phyloP scores from a whole-genome alignment of 2,113 vertebrate species.

The Dasyurus viverrinus region DNA sequence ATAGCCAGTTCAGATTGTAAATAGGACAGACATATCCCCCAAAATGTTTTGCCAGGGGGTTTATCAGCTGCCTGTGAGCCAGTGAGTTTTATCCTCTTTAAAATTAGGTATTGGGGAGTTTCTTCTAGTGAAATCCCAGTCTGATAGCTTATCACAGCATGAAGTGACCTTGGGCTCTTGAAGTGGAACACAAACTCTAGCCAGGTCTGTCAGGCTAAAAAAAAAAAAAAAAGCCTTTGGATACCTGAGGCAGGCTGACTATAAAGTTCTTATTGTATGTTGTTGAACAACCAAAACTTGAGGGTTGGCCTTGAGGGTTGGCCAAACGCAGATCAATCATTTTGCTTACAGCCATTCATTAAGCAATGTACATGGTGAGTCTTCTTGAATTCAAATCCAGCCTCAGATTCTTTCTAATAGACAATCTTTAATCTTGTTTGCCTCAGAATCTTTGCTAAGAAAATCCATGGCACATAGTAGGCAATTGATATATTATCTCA shows the following conservation, averaged over 20 bases:
- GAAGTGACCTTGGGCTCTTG: background rate
- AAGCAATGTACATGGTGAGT: background rate
- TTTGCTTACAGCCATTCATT: background rate
- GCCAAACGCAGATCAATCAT: background rate
- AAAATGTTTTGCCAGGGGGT: slow-evolving; percentile 2
- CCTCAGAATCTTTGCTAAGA: background rate
- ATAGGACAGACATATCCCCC: background rate
- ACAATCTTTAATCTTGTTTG: background rate
- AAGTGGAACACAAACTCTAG: background rate
- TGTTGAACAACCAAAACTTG: background rate
- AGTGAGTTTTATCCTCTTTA: slow-evolving; percentile 13
- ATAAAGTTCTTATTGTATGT: background rate
- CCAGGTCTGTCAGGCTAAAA: background rate
- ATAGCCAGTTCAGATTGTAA: background rate
- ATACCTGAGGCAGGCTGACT: background rate
- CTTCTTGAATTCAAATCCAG: background rate
- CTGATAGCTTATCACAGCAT: background rate
- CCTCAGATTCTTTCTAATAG: background rate
- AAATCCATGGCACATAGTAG: background rate
- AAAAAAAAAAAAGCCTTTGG: background rate
- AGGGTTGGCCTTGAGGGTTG: background rate
- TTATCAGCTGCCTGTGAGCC: background rate
- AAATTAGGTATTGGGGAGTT: slow-evolving; percentile 15
- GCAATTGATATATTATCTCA: background rate
- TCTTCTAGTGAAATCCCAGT: background rate